Percentiles rank a stretch among this genome's conserved stretches.
These are phyloP conservation scores for Kuschelorhynchus macadamiae DNA, from an alignment of 2,888 invertebrate genomes.

Conservation along the genomic window DNA sequence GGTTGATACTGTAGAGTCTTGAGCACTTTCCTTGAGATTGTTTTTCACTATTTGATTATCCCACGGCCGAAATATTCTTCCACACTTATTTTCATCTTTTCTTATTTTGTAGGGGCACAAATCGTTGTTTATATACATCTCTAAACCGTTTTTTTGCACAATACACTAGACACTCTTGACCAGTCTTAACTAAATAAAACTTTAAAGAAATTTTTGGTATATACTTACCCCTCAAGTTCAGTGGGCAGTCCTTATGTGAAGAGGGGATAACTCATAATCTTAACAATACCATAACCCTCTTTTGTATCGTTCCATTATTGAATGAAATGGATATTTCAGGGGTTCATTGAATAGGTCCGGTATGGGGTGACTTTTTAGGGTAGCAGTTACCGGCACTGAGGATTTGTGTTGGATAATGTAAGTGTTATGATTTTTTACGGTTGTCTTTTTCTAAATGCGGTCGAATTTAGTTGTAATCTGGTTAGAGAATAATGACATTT, in stretches of 20 bases:
- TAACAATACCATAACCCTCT: conserved; percentile 67
- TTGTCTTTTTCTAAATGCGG: conserved; percentile 65
- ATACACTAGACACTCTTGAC: conserved; percentile 60
- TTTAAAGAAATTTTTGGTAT: conserved; percentile 62
- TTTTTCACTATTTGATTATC: conserved; percentile 49
- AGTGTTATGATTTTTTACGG: conserved; percentile 67
- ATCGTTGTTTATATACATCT: conserved; percentile 54
- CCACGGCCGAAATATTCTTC: conserved; percentile 61
- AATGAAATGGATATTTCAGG: conserved; percentile 65
- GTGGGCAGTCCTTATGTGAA: conserved; percentile 64
- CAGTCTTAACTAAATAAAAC: conserved; percentile 62
- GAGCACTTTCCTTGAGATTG: conserved; percentile 60
- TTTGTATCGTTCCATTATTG: conserved; percentile 63
- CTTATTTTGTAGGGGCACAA: conserved; percentile 44
- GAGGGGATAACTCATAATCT: conserved; percentile 64
- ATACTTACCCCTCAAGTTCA: conserved; percentile 40
- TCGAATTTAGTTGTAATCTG: conserved; percentile 59
- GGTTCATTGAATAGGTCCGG: conserved; percentile 56
- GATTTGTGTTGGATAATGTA: conserved; percentile 59
- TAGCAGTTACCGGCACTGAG: conserved; percentile 52
- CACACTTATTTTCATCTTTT: conserved; percentile 54
- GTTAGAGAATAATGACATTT: conserved; percentile 44
- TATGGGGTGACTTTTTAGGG: conserved; percentile 51
- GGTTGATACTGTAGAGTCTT: conserved; percentile 74
- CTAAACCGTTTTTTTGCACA: conserved; percentile 25